Percentiles rank a stretch among this genome's conserved stretches.
phyloP scores from a whole-genome alignment of 2,888 invertebrate species.

The Xylota sylvarum region DNA sequence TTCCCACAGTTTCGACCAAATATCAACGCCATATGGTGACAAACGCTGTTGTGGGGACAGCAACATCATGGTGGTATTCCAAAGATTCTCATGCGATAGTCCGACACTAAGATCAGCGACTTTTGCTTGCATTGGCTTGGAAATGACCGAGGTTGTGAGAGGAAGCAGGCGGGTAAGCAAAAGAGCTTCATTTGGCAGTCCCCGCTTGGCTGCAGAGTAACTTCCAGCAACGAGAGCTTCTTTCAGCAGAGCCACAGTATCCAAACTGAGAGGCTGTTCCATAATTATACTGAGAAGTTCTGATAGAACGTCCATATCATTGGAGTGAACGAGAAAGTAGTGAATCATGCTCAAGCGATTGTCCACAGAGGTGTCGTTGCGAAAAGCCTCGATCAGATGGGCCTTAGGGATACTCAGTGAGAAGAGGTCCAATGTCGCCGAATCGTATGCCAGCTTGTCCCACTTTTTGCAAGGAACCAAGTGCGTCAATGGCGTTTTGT shows the following conservation, averaged over 20 bases:
- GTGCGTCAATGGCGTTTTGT: constrained; percentile 85
- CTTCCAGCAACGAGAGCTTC: constrained; percentile 93
- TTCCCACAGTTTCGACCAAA: constrained; percentile 94
- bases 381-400: constrained; percentile 89
- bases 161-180: constrained; percentile 90
- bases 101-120: constrained; percentile 86
- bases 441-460: constrained; percentile 86
- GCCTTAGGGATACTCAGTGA: constrained; percentile 88
- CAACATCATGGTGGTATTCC: constrained; percentile 93
- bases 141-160: constrained; percentile 86
- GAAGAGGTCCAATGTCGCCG: constrained; percentile 90
- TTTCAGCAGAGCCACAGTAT: constrained; percentile 88
- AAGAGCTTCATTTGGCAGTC: constrained; percentile 90
- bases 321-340: constrained; percentile 91
- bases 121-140: constrained; percentile 84
- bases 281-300: constrained; percentile 89
- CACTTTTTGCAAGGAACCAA: constrained; percentile 87
- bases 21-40: constrained; percentile 92
- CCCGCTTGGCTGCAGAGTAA: constrained; percentile 89
- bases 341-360: constrained; percentile 93
- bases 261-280: constrained; percentile 87
- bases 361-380: constrained; percentile 88
- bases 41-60: constrained; percentile 93
- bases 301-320: constrained; percentile 90
- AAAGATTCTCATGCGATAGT: constrained; percentile 90